Percentiles rank a stretch among this genome's conserved stretches.
Conservation (phyloP, 2,888 invertebrate species). For the Lagria hirta region DNA sequence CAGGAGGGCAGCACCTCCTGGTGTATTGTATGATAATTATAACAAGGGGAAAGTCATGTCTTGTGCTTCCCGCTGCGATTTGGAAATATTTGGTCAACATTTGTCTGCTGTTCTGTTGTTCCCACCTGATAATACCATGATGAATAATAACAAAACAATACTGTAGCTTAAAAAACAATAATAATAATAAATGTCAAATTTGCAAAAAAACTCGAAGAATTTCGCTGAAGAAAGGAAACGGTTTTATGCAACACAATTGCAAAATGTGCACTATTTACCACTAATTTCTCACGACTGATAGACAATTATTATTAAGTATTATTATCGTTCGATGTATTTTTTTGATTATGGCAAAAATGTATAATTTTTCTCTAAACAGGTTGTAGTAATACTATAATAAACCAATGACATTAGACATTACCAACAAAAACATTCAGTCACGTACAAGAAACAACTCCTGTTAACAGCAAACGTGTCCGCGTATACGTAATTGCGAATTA, state of each 20-base stretch:
- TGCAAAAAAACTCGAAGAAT: too few relatives aligned
- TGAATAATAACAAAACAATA: constrained; percentile 38
- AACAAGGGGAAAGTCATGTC: constrained; percentile 42
- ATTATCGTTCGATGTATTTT: constrained; percentile 13
- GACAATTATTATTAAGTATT: too few relatives aligned
- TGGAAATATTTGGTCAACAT: constrained; percentile 28
- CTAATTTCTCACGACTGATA: constrained; percentile 10
- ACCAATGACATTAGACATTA: constrained; percentile 34
- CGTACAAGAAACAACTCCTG: constrained; percentile 38
- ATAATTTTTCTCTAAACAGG: constrained; percentile 14
- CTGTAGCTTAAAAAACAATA: too few relatives aligned
- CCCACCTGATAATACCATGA: constrained; percentile 44
- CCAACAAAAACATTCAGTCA: constrained; percentile 37
- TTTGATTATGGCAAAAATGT: constrained; percentile 22
- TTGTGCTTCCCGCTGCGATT: constrained; percentile 36
- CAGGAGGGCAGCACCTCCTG: constrained; percentile 48
- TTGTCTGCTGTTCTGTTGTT: constrained; percentile 32
- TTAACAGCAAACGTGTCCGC: constrained; percentile 43
- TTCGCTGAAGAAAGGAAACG: too few relatives aligned
- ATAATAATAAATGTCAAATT: too few relatives aligned
- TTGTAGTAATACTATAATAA: constrained; percentile 10
- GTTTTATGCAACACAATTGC: too few relatives aligned
- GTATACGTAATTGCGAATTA: constrained; percentile 45
- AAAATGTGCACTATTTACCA: too few relatives aligned
- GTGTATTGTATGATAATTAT: constrained; percentile 51